Evolutionary conservation across 2,797 vertebrate species (phyloP).

Genomic region (Falco peregrinus): DNA sequence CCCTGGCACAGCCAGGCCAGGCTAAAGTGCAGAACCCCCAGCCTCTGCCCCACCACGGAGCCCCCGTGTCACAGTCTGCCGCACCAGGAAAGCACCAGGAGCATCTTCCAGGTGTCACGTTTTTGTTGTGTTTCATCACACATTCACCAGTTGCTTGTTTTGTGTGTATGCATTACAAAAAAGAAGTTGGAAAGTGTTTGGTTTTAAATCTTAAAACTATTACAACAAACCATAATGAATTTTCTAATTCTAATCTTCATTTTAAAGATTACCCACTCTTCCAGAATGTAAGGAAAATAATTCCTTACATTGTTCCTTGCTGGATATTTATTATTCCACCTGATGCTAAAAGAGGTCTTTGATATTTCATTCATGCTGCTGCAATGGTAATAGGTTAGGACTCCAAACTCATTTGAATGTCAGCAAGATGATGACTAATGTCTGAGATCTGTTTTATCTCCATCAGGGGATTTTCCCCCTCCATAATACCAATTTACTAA

Average conservation of each 20-base stretch:
- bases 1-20: not conserved
- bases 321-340: not conserved
- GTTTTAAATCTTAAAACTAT: not conserved
- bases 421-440: not conserved
- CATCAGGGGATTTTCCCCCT: not conserved
- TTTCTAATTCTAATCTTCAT: not conserved
- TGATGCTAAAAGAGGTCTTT: not conserved
- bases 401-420: conserved; percentile 1
- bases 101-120: not conserved
- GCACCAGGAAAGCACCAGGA: not conserved
- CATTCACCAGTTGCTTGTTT: not conserved
- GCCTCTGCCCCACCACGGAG: rapidly evolving
- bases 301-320: not conserved
- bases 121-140: not conserved
- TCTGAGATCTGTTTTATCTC: not conserved
- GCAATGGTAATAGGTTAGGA: not conserved
- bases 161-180: not conserved
- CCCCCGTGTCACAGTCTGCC: rapidly evolving
- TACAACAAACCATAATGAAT: not conserved
- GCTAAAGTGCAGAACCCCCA: rapidly evolving
- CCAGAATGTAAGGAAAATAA: not conserved
- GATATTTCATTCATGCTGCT: not conserved
- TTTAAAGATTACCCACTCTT: not conserved
- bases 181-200: not conserved
- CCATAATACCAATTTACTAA: not conserved